phyloP scores from a whole-genome alignment of 2,888 invertebrate genomes.

The Volucella inflata region DNA sequence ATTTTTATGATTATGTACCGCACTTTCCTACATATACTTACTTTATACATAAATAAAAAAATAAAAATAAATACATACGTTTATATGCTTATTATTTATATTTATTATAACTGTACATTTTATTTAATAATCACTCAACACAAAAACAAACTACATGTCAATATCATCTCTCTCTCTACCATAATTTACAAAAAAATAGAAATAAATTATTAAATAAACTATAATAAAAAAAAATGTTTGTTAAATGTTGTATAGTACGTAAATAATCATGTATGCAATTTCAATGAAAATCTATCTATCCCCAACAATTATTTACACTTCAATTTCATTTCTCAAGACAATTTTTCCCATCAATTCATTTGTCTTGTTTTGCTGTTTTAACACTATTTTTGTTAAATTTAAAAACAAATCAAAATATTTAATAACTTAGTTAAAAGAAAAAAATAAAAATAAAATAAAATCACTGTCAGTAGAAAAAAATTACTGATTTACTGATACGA shows the following conservation, averaged over 20 bases:
- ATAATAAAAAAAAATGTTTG: constrained; percentile 63
- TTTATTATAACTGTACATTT: constrained; percentile 23
- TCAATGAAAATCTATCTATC: constrained; percentile 17
- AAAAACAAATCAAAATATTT: constrained; percentile 6
- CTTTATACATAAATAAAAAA: background rate
- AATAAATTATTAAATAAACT: constrained; percentile 14
- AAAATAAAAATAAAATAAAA: background rate
- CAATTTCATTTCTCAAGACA: too few species aligned
- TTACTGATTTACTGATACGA: background rate
- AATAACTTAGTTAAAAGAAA: constrained; percentile 5
- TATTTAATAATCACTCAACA: constrained; percentile 29
- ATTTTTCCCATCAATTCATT: background rate
- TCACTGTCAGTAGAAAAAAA: background rate
- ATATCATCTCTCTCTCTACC: constrained; percentile 6
- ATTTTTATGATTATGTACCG: constrained; percentile 62
- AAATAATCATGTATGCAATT: constrained; percentile 46
- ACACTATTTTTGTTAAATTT: background rate
- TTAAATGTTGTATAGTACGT: constrained; percentile 72
- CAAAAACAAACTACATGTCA: constrained; percentile 32
- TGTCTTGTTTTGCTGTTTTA: constrained; percentile 19
- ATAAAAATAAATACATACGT: background rate
- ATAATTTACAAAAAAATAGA: background rate
- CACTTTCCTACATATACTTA: constrained; percentile 37
- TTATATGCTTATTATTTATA: background rate
- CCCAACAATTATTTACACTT: background rate